Percentiles rank a stretch among this genome's conserved stretches.
Evolutionary conservation across 2,113 vertebrate genomes (phyloP).

Genomic region (Dipodomys spectabilis): DNA sequence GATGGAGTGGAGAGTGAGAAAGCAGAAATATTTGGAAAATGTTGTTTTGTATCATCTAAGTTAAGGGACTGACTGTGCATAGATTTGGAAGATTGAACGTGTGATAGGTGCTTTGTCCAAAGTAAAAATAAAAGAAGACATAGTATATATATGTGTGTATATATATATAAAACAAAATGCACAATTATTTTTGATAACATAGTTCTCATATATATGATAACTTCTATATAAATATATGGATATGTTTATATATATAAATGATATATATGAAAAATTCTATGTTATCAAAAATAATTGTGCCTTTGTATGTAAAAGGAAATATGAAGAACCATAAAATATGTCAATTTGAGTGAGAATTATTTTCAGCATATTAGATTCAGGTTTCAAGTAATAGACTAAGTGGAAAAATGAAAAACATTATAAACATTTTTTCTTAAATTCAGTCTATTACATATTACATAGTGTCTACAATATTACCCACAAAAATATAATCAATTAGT

Average conservation of each 20-base stretch:
- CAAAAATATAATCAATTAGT: background rate
- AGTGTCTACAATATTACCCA: background rate
- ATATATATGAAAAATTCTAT: background rate
- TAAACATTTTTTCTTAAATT: constrained; percentile 15
- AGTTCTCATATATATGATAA: too few relatives aligned
- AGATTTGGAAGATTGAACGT: constrained; percentile 51
- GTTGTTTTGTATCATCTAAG: background rate
- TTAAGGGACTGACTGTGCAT: background rate
- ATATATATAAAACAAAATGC: too few relatives aligned
- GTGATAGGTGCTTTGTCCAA: constrained; percentile 15
- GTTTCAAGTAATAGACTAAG: background rate
- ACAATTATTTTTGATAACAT: too few relatives aligned
- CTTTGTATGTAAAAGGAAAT: constrained; percentile 63
- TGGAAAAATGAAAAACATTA: constrained; percentile 28
- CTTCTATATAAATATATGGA: too few relatives aligned
- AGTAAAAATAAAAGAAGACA: constrained; percentile 52
- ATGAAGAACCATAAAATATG: constrained; percentile 59
- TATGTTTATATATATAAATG: too few relatives aligned
- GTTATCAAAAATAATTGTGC: constrained; percentile 32
- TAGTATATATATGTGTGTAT: background rate
- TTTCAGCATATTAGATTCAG: constrained; percentile 60
- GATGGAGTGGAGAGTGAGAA: background rate
- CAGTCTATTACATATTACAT: background rate
- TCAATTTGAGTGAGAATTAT: constrained; percentile 70
- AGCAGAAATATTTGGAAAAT: constrained; percentile 49